Base-by-base conservation (phyloP, 1,140 invertebrate genomes). In the Parasteatoda tepidariorum region DNA sequence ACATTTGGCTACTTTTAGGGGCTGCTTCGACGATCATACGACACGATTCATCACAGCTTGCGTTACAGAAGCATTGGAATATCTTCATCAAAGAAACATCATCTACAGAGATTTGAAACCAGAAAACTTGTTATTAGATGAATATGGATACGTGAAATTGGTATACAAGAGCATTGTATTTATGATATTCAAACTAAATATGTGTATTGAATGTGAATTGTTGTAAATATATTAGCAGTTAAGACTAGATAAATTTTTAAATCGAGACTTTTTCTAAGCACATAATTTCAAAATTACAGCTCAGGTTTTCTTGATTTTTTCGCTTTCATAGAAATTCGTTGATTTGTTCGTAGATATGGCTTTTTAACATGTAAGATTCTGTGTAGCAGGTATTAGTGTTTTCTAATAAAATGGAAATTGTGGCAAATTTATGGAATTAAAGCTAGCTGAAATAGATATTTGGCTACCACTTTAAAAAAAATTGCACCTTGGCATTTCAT, bases 21-120 rank as follows among this genome's bases (percentile, higher is more conserved):
- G 94, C 38, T 93, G 91, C 87, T 98, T 98, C 88, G 93, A 96
- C 85, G 96, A 98, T 85, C 90, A 91, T 38, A 94, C 94, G 0
- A 92, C 96, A 0, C 92, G 95, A 82, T 99, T 99, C 88, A 95
- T 97, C 89, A 92, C 94, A 15, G 96, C 93, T 0, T 98, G 97
- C 89, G 96, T 98, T 0, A 91, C 98, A 0, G 95, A 97, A 88
- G 97, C 96, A 0, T 93, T 98, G 66, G 93, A 96, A 85, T 97
- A 97, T 89, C 91, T 98, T 11, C 97, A 99, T 87, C 91, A 92
- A 4, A 92, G 93, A 85, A 93, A 95, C 78, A 95, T 98, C 74
- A 94, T 98, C 79, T 98, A 97, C 88, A 91, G 97, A 86, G 97
- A 98, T 90, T 91, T 99, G n/a, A 98, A 98, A 88, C 97, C 97